These are phyloP conservation scores for Drosophila willistoni DNA, from an alignment of 1,140 invertebrate genomes.

Conservation along the genomic window DNA sequence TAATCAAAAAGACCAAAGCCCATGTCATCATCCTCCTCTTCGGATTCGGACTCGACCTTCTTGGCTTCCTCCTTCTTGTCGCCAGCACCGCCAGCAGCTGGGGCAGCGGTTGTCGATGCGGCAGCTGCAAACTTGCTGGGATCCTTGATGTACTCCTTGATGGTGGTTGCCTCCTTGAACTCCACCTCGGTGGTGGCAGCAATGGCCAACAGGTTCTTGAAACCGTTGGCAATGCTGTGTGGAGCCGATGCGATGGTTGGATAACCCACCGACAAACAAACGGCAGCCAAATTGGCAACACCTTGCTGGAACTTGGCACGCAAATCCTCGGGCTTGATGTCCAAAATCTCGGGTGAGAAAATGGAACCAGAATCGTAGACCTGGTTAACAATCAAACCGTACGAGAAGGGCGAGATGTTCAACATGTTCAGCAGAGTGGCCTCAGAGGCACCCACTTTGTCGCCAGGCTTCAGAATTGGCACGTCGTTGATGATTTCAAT, in stretches of 20 bases:
- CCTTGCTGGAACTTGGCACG: constrained; percentile 95
- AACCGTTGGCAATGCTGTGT: constrained; percentile 98
- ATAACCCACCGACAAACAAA: constrained; percentile 97
- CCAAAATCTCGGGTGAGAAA: constrained; percentile 97
- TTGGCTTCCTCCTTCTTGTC: constrained; percentile 89
- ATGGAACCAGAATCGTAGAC: constrained; percentile 99
- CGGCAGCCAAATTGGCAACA: constrained; percentile 96
- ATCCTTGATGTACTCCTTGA: constrained; percentile 97
- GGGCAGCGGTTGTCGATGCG: constrained; percentile 86
- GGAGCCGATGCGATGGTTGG: constrained; percentile 98
- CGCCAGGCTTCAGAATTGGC: constrained; percentile 96
- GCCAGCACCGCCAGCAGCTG: constrained; percentile 85
- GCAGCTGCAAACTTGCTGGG: constrained; percentile 95
- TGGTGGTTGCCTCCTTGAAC: constrained; percentile 96
- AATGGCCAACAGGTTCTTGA: constrained; percentile 98
- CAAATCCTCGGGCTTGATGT: constrained; percentile 98
- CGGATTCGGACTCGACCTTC: constrained; percentile 91
- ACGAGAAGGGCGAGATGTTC: constrained; percentile 99
- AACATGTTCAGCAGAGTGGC: constrained; percentile 99
- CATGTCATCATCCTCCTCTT: constrained; percentile 98
- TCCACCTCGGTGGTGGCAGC: constrained; percentile 97
- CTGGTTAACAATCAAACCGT: constrained; percentile 96
- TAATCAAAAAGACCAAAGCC: constrained; percentile 98
- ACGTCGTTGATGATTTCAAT: constrained; percentile 99
- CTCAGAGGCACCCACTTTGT: constrained; percentile 99